Evolutionary conservation across 2,797 vertebrate species (phyloP).

Genomic region (Pteropus rufus): DNA sequence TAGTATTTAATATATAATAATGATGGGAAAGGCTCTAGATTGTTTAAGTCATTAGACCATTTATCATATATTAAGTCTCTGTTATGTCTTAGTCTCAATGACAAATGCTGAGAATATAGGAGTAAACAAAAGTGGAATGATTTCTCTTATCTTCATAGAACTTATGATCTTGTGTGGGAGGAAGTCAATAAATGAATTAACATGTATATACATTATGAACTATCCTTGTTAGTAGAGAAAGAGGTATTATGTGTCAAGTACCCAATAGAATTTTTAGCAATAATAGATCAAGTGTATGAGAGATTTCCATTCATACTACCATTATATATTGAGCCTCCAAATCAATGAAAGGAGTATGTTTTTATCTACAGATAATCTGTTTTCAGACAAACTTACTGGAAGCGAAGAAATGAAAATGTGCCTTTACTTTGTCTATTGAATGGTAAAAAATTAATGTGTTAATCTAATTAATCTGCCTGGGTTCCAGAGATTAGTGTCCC

Average conservation of each 20-base stretch:
- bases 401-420: neutral
- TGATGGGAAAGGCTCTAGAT: neutral
- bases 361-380: neutral
- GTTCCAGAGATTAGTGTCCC: neutral
- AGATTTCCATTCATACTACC: neutral
- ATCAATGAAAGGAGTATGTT: neutral
- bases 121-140: neutral
- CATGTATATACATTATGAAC: neutral
- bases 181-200: neutral
- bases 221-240: neutral
- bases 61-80: neutral
- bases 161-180: neutral
- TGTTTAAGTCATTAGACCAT: neutral
- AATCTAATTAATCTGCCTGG: neutral
- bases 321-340: neutral
- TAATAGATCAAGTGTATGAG: neutral
- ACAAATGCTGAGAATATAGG: neutral
- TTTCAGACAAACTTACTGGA: neutral
- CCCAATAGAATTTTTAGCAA: neutral
- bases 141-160: neutral
- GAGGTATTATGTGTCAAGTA: neutral
- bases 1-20: neutral
- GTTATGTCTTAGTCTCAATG: neutral
- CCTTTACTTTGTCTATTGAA: neutral
- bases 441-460: neutral